Conservation (phyloP, 2,888 invertebrate species). For the Meteorus cinctellus region DNA sequence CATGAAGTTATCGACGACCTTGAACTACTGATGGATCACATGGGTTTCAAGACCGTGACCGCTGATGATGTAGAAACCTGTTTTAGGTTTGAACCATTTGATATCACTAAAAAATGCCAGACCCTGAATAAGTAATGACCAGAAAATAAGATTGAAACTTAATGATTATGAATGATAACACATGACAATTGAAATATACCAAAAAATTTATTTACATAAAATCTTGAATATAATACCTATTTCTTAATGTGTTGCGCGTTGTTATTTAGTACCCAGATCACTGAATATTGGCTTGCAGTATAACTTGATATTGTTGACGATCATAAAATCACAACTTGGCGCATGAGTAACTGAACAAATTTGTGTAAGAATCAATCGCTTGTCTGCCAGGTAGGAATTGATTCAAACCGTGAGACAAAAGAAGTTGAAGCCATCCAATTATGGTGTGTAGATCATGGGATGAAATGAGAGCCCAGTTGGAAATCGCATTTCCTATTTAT, state of each 20-base stretch:
- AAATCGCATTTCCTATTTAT: conserved; percentile 32
- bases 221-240: conserved; percentile 71
- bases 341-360: conserved; percentile 51
- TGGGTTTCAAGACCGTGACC: neutral
- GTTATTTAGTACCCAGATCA: conserved; percentile 55
- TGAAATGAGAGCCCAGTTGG: conserved; percentile 50
- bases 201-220: conserved; percentile 72
- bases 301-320: conserved; percentile 61
- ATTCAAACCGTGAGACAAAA: neutral
- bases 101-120: no score
- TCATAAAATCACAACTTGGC: conserved; percentile 57
- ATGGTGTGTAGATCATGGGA: conserved; percentile 24
- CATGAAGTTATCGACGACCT: neutral
- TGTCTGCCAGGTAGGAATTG: conserved; percentile 50
- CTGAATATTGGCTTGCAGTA: conserved; percentile 57
- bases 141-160: neutral
- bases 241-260: conserved; percentile 64
- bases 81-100: neutral
- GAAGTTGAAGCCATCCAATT: conserved; percentile 5
- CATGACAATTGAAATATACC: conserved; percentile 67
- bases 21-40: neutral
- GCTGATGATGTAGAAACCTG: neutral
- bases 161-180: conserved; percentile 35
- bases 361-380: conserved; percentile 43
- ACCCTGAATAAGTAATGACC: no score